Base-by-base conservation (phyloP, 2,888 invertebrate species). In the Prenolepis imparis region DNA sequence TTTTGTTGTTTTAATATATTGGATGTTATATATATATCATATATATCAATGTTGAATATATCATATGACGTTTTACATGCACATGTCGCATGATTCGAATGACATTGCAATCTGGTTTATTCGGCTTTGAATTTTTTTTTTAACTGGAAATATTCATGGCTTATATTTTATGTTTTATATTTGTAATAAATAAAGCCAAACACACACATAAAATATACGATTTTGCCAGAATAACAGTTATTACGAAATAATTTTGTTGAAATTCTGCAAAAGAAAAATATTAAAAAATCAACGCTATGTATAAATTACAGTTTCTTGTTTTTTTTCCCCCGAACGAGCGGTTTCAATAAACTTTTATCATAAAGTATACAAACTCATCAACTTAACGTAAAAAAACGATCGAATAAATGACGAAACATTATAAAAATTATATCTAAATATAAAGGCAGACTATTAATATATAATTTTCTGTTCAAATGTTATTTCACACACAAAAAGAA, bases 351-450 rank as follows among this genome's bases (percentile, higher is more conserved):
- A 6, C 3, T 9, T 66, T 39, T 75, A 36, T 4, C 0, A 12
- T 52, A 3, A 75, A 75, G 32, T 36, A 12, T 52, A 75, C 9
- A 32, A 75, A 48, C 18, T 2, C 18, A 64, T 67, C 24, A 66
- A 52, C 18, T 75, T 11, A 8, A 36, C 1, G 32, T 11, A 12
- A 52, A 52, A 52, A 52, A 75, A 52, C 6, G 24, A 67, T 52
- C n/a, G 18, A 36, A 75, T 8, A 36, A 36, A n/a, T 24, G 32
- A 67, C 39, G 12, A 52, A 39, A 55, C 5, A 1, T n/a, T 21
- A 52, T 12, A 39, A 5, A 18, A 39, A 57, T 32, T 48, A 39
- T 57, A 72, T n/a, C 9, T 24, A 41, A 1, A 28, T 12, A 12
- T 12, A 12, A 3, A 24, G 39, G 5, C 1, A 24, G 41, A 39